Conservation (phyloP, 2,888 invertebrate species). For the Lithophane socia region DNA sequence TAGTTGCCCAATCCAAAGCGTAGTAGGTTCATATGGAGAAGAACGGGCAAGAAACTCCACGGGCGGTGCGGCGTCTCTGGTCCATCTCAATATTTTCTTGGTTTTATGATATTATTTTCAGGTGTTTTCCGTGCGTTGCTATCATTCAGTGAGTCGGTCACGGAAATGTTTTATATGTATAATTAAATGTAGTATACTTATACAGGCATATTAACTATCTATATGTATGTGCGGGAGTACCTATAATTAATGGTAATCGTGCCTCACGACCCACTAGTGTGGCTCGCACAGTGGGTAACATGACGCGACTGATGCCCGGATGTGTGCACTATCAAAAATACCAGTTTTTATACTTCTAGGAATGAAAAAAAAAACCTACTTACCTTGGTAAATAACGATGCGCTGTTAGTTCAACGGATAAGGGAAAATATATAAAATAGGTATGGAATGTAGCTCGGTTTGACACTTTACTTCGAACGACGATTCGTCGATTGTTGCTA, state of each 20-base stretch:
- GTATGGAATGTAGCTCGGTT: background rate
- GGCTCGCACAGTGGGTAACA: constrained; percentile 41
- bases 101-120: background rate
- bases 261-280: constrained; percentile 56
- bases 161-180: background rate
- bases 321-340: constrained; percentile 36
- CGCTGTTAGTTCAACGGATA: background rate
- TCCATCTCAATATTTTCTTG: background rate
- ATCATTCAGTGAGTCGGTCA: background rate
- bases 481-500: background rate
- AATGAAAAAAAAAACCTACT: constrained; percentile 2
- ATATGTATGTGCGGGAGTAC: constrained; percentile 11
- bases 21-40: too few relatives aligned
- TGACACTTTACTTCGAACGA: background rate
- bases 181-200: constrained; percentile 8
- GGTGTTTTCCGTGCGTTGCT: background rate
- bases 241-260: constrained; percentile 64
- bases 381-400: constrained; percentile 24
- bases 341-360: constrained; percentile 31
- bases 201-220: constrained; percentile 4
- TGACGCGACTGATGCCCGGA: constrained; percentile 52
- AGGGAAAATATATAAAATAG: constrained; percentile 2
- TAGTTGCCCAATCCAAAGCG: too few relatives aligned
- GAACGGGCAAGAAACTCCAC: too few relatives aligned
- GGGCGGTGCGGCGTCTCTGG: background rate